Conservation (phyloP, 2,888 invertebrate genomes). For the Lobophora halterata region DNA sequence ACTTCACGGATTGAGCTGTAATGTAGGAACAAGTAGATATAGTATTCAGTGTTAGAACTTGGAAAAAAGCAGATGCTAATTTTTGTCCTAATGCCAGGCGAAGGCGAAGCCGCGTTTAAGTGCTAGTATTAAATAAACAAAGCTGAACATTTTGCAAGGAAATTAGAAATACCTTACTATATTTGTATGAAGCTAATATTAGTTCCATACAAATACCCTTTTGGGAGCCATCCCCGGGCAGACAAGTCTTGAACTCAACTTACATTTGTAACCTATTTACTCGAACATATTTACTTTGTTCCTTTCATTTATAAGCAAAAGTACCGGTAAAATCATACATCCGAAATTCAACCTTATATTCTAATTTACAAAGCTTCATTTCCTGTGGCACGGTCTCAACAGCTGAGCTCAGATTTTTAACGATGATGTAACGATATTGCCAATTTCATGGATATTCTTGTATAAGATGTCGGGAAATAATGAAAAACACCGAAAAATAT, state of each 20-base stretch:
- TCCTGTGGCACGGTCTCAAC: not conserved
- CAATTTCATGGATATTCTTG: not conserved
- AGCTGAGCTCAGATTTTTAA: not conserved
- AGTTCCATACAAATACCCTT: not conserved
- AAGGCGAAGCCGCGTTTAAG: too few species aligned
- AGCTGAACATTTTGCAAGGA: too few species aligned
- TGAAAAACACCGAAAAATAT: conserved; percentile 7
- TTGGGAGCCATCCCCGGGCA: conserved; percentile 2
- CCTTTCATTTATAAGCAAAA: not conserved
- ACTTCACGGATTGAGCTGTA: too few species aligned
- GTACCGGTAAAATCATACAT: not conserved
- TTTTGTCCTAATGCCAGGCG: too few species aligned
- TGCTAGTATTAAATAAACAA: too few species aligned
- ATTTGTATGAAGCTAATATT: too few species aligned
- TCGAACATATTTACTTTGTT: not conserved
- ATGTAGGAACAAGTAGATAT: too few species aligned
- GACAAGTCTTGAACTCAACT: not conserved
- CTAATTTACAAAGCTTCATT: not conserved
- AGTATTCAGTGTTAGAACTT: too few species aligned
- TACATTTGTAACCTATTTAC: conserved; percentile 6
- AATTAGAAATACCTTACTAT: too few species aligned
- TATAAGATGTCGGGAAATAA: conserved; percentile 3
- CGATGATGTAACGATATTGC: not conserved
- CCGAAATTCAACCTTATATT: not conserved
- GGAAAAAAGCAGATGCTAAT: too few species aligned